phyloP scores from a whole-genome alignment of 37 sponge, comb jelly and placozoan genomes.

The Beroe forskalii region DNA sequence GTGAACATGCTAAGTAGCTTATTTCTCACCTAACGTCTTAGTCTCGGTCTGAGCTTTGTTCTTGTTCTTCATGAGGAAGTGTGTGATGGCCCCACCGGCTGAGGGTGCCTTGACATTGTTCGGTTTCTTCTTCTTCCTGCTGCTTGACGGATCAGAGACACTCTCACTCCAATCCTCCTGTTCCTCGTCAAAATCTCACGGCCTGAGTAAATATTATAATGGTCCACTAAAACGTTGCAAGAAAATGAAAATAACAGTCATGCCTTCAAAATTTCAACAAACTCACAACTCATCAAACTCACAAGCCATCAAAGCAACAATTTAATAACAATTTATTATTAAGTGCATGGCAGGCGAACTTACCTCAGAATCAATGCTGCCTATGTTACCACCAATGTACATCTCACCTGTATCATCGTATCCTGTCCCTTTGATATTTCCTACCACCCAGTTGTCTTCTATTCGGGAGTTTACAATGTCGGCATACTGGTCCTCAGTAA shows the following conservation, averaged over 20 bases:
- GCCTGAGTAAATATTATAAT: background rate
- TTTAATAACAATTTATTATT: too few relatives aligned
- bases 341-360: too few relatives aligned
- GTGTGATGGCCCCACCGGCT: conserved; percentile 13
- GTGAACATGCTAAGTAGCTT: too few relatives aligned
- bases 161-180: conserved; percentile 47
- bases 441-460: conserved; percentile 19
- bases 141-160: background rate
- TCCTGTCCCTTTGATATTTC: conserved; percentile 51
- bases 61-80: conserved; percentile 13
- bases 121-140: conserved; percentile 20
- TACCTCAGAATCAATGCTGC: too few relatives aligned
- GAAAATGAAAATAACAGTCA: too few relatives aligned
- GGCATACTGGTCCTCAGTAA: conserved; percentile 61
- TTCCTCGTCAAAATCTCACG: conserved; percentile 60
- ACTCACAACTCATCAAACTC: too few relatives aligned
- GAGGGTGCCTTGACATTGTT: conserved; percentile 18
- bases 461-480: conserved; percentile 40
- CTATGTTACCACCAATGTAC: too few relatives aligned
- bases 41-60: conserved; percentile 24
- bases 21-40: conserved; percentile 33
- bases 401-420: conserved; percentile 54
- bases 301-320: too few relatives aligned
- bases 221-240: too few relatives aligned
- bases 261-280: too few relatives aligned